Base-by-base conservation (phyloP, 2,797 vertebrate species). In the Benthosema pterotum region DNA sequence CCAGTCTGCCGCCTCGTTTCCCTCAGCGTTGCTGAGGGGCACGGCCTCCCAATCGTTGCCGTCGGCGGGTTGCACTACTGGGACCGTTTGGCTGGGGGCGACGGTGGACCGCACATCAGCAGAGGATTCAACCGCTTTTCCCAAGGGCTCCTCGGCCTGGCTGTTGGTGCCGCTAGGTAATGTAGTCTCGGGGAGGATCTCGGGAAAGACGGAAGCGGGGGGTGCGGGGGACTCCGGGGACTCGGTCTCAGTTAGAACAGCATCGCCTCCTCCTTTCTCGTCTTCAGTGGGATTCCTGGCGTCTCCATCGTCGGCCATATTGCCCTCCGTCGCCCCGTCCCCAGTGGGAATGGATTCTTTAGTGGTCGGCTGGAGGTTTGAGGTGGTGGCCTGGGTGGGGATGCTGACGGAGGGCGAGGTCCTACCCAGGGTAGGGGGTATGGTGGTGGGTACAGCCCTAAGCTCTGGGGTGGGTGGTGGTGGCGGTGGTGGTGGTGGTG, bases 151-250 rank as follows among this genome's bases (percentile, higher is more conserved):
- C 47, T 64, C 72, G 42, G 51, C 15, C 12, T 65, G 75, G 25
- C 32, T 56, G 11, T 65, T 71, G 43, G 80, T 82, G 25, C 67
- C 67, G 45, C 69, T 76, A 46, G 76, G 70, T 56, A 83, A 64
- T 14, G 84, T 64, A 32, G 72, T 65, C 57, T 65, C 25, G 5
- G 67, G 56, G 11, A 38, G 32, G 32, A 38, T 9, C 32, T 38
- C 32, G 7, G 32, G 32, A 11, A 38, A 38, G 11, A 2, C 7
- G 32, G 32, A 38, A 7, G 11, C 32, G 1, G 32, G 32, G 32
- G 32, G 0, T 9, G 11, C 32, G 1, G 32, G 32, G 32, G 32
- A 0, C 32, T 63, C 71, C 42, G 61, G 52, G 59, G 0, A 52
- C 52, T 65, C 42, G 14, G 49, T 17, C 22, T 38, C 48, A 11